These are phyloP conservation scores for Reinhardtius hippoglossoides DNA, from an alignment of 2,113 vertebrate species.

Conservation along the genomic window DNA sequence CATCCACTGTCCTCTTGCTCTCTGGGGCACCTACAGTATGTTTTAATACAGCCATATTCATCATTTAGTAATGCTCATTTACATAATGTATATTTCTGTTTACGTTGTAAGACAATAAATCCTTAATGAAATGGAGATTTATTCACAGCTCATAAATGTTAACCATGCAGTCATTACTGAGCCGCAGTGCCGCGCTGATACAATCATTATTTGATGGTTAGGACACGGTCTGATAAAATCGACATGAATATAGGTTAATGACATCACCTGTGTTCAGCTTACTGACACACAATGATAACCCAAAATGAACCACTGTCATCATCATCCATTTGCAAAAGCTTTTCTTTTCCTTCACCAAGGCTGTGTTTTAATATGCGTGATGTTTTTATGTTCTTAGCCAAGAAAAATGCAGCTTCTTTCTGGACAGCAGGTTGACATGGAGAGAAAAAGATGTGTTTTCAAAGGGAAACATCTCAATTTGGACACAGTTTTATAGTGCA, in stretches of 20 bases:
- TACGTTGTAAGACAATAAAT: neutral
- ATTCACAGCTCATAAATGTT: neutral
- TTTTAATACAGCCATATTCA: neutral
- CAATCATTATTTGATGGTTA: neutral
- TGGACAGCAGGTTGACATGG: neutral
- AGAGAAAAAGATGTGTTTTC: neutral
- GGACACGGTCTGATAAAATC: neutral
- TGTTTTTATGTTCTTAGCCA: no score
- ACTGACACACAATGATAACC: neutral
- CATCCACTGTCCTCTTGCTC: neutral
- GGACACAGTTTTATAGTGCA: neutral
- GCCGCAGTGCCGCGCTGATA: neutral
- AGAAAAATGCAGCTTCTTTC: neutral
- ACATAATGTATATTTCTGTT: neutral
- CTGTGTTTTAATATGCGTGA: neutral
- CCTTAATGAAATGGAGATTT: neutral
- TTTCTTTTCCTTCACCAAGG: neutral
- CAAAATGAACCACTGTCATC: neutral
- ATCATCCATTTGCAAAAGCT: neutral
- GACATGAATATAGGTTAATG: neutral
- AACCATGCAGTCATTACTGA: neutral
- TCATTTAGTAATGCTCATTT: neutral
- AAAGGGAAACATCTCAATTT: neutral
- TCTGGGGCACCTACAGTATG: neutral
- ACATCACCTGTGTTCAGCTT: neutral